Base-by-base conservation (phyloP, 2,113 vertebrate species). In the Casuarius casuarius region DNA sequence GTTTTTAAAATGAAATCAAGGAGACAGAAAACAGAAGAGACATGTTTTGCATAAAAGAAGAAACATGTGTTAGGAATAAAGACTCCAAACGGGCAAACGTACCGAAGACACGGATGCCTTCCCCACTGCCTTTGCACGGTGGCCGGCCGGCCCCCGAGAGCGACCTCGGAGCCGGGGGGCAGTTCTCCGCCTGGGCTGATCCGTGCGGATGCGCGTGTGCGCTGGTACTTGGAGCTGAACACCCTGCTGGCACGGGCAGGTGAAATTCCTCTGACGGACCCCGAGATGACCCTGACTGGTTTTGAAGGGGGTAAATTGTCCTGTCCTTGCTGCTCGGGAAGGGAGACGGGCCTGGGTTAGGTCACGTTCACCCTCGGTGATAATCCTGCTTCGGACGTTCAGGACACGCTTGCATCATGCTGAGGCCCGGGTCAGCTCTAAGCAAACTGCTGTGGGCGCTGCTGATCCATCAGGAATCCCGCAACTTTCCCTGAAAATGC, bases 1-100 rank as follows among this genome's bases (percentile, higher is more conserved):
- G 19, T 95, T 97, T 96, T 8, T 93, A 93, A 97, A 98, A 96
- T 87, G 95, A 97, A 98, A 95, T 97, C 89, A 93, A 96, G 89
- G 81, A 97, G 94, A 98, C 97, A 97, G 92, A 97, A 97, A 98
- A 95, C 97, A 97, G 97, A 93, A 94, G 96, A 97, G 90, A 94
- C 51, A n/a, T 89, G 96, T 95, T 98, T 96, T 97, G 90, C 86
- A 78, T 90, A 92, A 95, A 94, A 97, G 97, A 33, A 89, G 95
- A 96, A 98, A 97, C 98, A 98, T 49, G 87, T 98, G 98, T 95
- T 96, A 89, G 89, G 92, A 96, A 96, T 73, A 92, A 97, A 89
- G 89, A 78, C 83, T 96, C 16, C 15, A 90, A 97, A 93, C 79
- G 89, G 95, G 91, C 96, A 97, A 95, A 95, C 92, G 89, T 72